phyloP scores from a whole-genome alignment of 2,797 vertebrate genomes.

The Poeciliopsis presidionis region DNA sequence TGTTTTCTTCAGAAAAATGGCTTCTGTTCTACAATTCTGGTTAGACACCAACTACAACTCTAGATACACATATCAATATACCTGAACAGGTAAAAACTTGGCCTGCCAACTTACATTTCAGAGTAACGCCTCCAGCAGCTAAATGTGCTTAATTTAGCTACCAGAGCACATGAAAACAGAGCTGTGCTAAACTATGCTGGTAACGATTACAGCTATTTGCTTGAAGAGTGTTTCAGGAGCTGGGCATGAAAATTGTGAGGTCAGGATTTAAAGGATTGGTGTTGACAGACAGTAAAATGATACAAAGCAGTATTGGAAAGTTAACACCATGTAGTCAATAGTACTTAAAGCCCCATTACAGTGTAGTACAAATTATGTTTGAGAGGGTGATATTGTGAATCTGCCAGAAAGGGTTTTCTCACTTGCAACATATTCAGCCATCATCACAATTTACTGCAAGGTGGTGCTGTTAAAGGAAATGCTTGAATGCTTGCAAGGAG shows the following conservation, averaged over 20 bases:
- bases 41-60: conserved; percentile 31
- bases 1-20: background rate
- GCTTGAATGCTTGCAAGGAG: background rate
- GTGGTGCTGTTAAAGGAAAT: conserved; percentile 34
- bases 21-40: conserved; percentile 8
- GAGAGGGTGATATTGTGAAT: conserved; percentile 58
- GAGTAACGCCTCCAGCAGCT: conserved; percentile 38
- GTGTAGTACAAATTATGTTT: conserved; percentile 52
- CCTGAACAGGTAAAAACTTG: conserved; percentile 37
- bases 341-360: conserved; percentile 62
- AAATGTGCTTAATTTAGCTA: conserved; percentile 39
- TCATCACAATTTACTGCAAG: conserved; percentile 30
- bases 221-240: conserved; percentile 38
- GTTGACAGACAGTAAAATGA: conserved; percentile 61
- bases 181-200: conserved; percentile 43
- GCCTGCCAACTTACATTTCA: conserved; percentile 43
- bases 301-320: conserved; percentile 58
- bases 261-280: conserved; percentile 57
- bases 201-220: conserved; percentile 58
- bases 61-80: conserved; percentile 44
- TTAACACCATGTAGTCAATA: conserved; percentile 64
- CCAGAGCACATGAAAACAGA: conserved; percentile 54
- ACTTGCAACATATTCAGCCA: conserved; percentile 30
- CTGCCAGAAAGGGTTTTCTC: conserved; percentile 54
- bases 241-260: conserved; percentile 40